Base-by-base conservation (phyloP, 2,113 vertebrate species). In the Perca flavescens region DNA sequence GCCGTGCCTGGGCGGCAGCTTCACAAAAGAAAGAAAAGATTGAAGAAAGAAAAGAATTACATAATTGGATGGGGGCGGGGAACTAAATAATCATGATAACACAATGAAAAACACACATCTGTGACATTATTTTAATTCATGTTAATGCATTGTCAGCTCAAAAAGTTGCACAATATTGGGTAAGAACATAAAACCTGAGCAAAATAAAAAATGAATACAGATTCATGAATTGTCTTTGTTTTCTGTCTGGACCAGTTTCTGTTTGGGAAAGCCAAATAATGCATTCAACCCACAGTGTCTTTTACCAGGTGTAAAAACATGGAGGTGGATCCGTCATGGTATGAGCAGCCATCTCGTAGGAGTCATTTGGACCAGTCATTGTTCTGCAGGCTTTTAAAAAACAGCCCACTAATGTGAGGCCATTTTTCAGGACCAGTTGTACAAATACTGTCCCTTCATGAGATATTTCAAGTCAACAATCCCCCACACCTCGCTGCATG, bases 311-410 rank as follows among this genome's bases (percentile, higher is more conserved):
- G 88, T 91, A 86, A 93, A 34, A 93, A 92, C 54, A 80, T 77
- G 91, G 91, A 92, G 91, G 91, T 93, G 92, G 93, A 89, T 90
- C 90, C 92, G 88, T 92, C 89, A 88, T 92, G 83, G 77, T 84
- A 91, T 84, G 85, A 93, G 87, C 89, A 93, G 90, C 86, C 88
- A 91, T 92, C 75, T 83, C 86, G 92, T 94, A 88, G 93, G 93
- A 90, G 93, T 92, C 87, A 71, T 56, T 87, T 93, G 93, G 90
- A 90, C 79, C 78, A 87, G 85, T 87, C 63, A 5, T 5, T 70
- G 61, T 88, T 90, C 74, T 86, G 65, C 86, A 84, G 64, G 50
- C 36, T 87, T 88, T 87, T 36, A 58, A 60, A 60, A 81, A 84
- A 77, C 47, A 60, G 10, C 66, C 86, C 81, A 77, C 63, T 61